These are phyloP conservation scores for Troides oblongomaculatus DNA, from an alignment of 2,888 invertebrate genomes.

Conservation along the genomic window DNA sequence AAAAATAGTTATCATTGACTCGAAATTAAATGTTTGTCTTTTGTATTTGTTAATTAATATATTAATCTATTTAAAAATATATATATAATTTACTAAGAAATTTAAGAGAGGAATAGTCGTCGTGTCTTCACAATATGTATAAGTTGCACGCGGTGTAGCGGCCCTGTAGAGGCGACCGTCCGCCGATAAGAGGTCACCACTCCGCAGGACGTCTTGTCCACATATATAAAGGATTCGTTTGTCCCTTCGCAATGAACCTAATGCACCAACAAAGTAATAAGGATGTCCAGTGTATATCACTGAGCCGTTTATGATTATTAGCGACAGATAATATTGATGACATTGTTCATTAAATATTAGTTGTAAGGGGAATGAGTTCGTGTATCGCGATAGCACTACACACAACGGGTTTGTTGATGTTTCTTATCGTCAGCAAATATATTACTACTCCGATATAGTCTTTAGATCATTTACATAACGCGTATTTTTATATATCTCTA, in stretches of 20 bases:
- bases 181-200: conserved; percentile 32
- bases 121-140: conserved; percentile 4
- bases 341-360: conserved; percentile 27
- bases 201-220: conserved; percentile 55
- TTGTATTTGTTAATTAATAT: too few relatives aligned
- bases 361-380: conserved; percentile 9
- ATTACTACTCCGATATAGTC: conserved; percentile 2
- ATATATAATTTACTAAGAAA: too few relatives aligned
- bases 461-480: background rate
- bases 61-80: too few relatives aligned
- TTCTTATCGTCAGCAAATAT: conserved; percentile 26
- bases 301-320: conserved; percentile 34
- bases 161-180: conserved; percentile 32
- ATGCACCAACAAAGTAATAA: conserved; percentile 42
- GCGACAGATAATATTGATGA: conserved; percentile 29
- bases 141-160: conserved; percentile 28
- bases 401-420: conserved; percentile 26
- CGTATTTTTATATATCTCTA: background rate
- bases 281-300: conserved; percentile 38
- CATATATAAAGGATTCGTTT: conserved; percentile 57
- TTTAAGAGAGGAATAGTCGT: too few relatives aligned
- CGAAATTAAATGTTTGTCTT: too few relatives aligned
- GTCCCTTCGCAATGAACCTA: conserved; percentile 42
- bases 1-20: too few relatives aligned
- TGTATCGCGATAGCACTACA: conserved; percentile 22